phyloP scores from a whole-genome alignment of 2,113 vertebrate species.

The Cheirogaleus medius region DNA sequence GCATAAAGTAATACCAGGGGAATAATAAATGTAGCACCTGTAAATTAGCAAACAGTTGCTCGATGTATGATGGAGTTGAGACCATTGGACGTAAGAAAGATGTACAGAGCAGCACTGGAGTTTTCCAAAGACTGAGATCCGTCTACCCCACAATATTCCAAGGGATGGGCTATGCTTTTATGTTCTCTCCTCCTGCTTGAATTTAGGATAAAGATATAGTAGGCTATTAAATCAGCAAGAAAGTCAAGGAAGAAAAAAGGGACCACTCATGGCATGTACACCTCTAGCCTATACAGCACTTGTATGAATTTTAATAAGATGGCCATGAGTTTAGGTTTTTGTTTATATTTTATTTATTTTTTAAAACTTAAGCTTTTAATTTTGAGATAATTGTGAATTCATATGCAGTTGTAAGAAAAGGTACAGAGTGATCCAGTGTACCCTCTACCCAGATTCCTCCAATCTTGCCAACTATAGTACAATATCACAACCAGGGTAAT shows the following conservation, averaged over 20 bases:
- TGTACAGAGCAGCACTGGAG: fast-evolving
- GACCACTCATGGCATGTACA: too few species aligned
- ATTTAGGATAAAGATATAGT: neutral
- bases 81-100: neutral
- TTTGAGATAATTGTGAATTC: neutral
- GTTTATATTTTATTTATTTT: neutral
- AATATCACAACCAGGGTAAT: neutral
- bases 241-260: neutral
- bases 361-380: neutral
- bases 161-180: neutral
- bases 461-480: neutral
- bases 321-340: neutral
- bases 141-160: neutral
- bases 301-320: neutral
- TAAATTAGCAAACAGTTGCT: neutral
- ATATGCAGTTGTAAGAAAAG: neutral
- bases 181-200: neutral
- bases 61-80: neutral
- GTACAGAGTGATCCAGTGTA: neutral
- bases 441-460: neutral
- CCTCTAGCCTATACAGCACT: neutral
- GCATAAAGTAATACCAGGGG: neutral
- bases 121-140: neutral
- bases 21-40: neutral
- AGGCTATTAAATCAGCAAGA: neutral